These are phyloP conservation scores for Cosmopolites sordidus DNA, from an alignment of 2,888 invertebrate genomes.

Conservation along the genomic window DNA sequence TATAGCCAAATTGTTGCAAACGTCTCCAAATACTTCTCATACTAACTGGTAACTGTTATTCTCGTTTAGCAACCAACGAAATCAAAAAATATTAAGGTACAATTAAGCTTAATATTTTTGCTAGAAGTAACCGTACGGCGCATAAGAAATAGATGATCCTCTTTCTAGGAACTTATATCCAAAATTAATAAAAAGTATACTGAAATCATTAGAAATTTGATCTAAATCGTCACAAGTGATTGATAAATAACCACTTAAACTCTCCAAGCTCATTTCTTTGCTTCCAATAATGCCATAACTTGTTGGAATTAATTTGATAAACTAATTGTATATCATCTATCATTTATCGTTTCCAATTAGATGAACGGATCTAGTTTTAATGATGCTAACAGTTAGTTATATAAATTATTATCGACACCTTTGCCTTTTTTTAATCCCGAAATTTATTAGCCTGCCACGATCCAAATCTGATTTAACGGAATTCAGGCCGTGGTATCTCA, in stretches of 20 bases:
- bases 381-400: neutral
- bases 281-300: neutral
- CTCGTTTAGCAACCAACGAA: no score
- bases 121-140: no score
- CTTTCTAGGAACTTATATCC: no score
- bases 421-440: conserved; percentile 5
- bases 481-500: conserved; percentile 3
- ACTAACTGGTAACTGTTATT: no score
- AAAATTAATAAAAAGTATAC: no score
- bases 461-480: conserved; percentile 8
- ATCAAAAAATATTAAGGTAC: no score
- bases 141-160: no score
- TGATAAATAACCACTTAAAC: neutral
- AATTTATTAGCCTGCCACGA: conserved; percentile 11
- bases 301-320: neutral
- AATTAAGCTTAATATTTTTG: no score
- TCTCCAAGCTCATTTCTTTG: neutral
- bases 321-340: conserved; percentile 1
- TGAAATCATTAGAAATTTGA: no score
- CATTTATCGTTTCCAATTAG: conserved; percentile 2
- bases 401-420: conserved; percentile 2
- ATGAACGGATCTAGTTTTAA: neutral
- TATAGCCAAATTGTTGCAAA: no score
- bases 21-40: no score
- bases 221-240: no score